These are phyloP conservation scores for Phainopepla nitens DNA, from an alignment of 2,113 vertebrate genomes.

Conservation along the genomic window DNA sequence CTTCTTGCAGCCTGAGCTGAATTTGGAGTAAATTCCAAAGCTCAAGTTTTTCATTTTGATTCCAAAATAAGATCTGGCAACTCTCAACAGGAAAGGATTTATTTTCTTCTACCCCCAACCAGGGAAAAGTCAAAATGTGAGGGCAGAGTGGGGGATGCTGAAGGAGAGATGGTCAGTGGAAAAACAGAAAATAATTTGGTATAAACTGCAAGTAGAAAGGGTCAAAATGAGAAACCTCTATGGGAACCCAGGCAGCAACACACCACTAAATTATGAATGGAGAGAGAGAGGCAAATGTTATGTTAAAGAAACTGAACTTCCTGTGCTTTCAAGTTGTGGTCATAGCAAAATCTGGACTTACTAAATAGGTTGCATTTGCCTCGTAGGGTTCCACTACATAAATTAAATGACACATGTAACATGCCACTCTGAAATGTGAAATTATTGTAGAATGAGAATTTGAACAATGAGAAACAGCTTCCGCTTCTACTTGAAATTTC, in stretches of 20 bases:
- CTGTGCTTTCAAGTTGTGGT: conserved; percentile 57
- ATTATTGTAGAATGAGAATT: conserved; percentile 62
- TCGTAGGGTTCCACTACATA: conserved; percentile 60
- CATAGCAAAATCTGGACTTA: conserved; percentile 69
- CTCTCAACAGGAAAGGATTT: neutral
- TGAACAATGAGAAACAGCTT: conserved; percentile 74
- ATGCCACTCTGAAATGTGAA: conserved; percentile 59
- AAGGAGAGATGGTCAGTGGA: neutral
- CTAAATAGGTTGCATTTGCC: conserved; percentile 60
- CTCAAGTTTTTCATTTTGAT: neutral
- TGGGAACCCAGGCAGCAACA: neutral
- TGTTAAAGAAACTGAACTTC: conserved; percentile 58
- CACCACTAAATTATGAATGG: conserved; percentile 36
- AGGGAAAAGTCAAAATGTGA: neutral
- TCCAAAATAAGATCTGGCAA: neutral
- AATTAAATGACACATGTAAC: conserved; percentile 72
- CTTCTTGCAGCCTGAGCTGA: neutral
- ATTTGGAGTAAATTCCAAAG: neutral
- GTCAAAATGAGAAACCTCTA: conserved; percentile 21
- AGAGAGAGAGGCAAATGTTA: neutral
- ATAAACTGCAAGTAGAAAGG: neutral
- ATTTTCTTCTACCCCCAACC: neutral
- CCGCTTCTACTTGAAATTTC: conserved; percentile 52
- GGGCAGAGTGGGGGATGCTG: neutral
- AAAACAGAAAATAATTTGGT: neutral